A percentile compares a stretch with the other conserved stretches of the same genome.
phyloP scores from a whole-genome alignment of 2,113 vertebrate genomes.

The Silurus asotus region DNA sequence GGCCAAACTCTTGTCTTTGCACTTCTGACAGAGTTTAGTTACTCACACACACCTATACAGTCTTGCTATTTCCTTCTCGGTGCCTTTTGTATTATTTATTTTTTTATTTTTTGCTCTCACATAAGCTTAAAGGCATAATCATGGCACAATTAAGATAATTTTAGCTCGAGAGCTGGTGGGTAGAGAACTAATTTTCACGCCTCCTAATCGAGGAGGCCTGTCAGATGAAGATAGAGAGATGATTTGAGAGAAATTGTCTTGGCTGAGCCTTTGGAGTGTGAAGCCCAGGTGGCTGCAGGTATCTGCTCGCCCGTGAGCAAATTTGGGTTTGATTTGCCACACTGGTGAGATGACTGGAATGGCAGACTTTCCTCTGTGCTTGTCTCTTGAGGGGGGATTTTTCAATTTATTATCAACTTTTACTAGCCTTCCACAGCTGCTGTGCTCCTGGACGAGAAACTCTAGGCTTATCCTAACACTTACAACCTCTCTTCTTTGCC shows the following conservation, averaged over 20 bases:
- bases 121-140: constrained; percentile 79
- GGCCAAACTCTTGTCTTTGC: neutral
- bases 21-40: constrained; percentile 29
- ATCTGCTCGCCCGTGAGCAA: constrained; percentile 63
- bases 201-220: constrained; percentile 79
- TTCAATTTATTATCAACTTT: constrained; percentile 67
- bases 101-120: constrained; percentile 55
- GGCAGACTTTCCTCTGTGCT: constrained; percentile 57
- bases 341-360: constrained; percentile 71
- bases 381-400: constrained; percentile 67
- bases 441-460: constrained; percentile 61
- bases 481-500: neutral
- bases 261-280: constrained; percentile 72
- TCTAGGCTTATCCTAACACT: constrained; percentile 36
- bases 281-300: constrained; percentile 74
- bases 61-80: constrained; percentile 46
- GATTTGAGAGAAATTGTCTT: constrained; percentile 80
- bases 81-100: constrained; percentile 39
- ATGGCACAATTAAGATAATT: constrained; percentile 86
- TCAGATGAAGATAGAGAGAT: constrained; percentile 83
- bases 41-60: constrained; percentile 32
- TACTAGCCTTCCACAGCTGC: constrained; percentile 62
- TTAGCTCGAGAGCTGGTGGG: constrained; percentile 77
- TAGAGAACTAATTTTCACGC: constrained; percentile 80
- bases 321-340: constrained; percentile 69